phyloP scores from a whole-genome alignment of 2,888 invertebrate genomes.

The Conomelus anceps region DNA sequence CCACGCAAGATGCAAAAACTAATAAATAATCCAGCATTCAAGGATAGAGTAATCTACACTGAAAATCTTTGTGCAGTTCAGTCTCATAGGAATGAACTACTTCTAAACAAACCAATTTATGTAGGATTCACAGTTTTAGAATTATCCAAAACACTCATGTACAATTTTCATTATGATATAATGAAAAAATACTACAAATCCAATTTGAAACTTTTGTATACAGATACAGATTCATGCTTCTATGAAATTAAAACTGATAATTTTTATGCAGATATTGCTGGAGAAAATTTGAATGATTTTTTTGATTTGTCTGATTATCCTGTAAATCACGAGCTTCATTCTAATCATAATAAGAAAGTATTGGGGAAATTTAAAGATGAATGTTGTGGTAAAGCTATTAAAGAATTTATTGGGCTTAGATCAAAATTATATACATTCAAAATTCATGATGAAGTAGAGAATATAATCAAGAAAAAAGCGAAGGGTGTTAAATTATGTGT shows the following conservation, averaged over 20 bases:
- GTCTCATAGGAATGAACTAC: conserved; percentile 25
- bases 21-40: conserved; percentile 1
- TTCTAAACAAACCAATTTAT: conserved; percentile 37
- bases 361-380: conserved; percentile 39
- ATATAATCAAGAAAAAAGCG: neutral
- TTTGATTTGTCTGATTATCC: conserved; percentile 36
- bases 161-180: conserved; percentile 30
- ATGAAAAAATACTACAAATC: conserved; percentile 20
- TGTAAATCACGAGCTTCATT: conserved; percentile 6
- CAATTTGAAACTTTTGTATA: conserved; percentile 35
- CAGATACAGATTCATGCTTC: conserved; percentile 37
- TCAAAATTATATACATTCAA: conserved; percentile 24
- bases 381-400: conserved; percentile 33
- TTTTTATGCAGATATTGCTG: conserved; percentile 38
- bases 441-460: neutral
- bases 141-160: conserved; percentile 38
- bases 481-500: conserved; percentile 20
- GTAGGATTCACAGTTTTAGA: conserved; percentile 37
- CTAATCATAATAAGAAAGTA: conserved; percentile 32
- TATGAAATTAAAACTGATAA: conserved; percentile 38
- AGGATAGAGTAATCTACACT: neutral
- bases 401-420: conserved; percentile 35
- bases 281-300: neutral
- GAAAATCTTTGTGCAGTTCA: conserved; percentile 12
- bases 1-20: neutral